Evolutionary conservation across 2,888 invertebrate genomes (phyloP).

Genomic region (Nebria brevicollis): DNA sequence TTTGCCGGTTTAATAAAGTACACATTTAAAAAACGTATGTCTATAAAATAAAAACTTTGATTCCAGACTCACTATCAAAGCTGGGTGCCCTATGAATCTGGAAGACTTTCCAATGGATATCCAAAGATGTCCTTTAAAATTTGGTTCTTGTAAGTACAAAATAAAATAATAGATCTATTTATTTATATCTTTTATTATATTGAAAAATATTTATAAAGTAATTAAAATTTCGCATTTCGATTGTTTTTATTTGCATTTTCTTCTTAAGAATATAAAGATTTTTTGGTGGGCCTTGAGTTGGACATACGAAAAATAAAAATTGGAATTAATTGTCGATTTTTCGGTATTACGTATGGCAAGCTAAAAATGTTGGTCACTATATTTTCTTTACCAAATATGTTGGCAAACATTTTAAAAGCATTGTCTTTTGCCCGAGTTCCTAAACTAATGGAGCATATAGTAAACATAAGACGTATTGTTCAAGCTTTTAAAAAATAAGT

Average conservation of each 20-base stretch:
- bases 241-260: too few species aligned
- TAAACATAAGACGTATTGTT: slow-evolving; percentile 8
- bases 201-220: too few species aligned
- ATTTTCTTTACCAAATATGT: not conserved
- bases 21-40: not conserved
- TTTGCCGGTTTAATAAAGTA: too few species aligned
- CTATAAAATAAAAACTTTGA: not conserved
- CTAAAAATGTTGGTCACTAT: too few species aligned
- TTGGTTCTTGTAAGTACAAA: slow-evolving; percentile 80
- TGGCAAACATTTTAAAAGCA: slow-evolving; percentile 12
- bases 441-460: slow-evolving; percentile 10
- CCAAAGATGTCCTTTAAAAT: slow-evolving; percentile 80
- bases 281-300: too few species aligned
- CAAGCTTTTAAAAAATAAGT: slow-evolving; percentile 3
- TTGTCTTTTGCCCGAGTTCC: not conserved
- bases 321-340: too few species aligned
- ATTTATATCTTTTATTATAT: too few species aligned
- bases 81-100: slow-evolving; percentile 85
- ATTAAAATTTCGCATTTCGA: too few species aligned
- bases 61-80: slow-evolving; percentile 81
- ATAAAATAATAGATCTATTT: too few species aligned
- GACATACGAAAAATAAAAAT: too few species aligned
- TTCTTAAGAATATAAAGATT: too few species aligned
- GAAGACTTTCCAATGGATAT: slow-evolving; percentile 89
- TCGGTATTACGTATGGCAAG: too few species aligned